Percentiles rank a stretch among this genome's conserved stretches.
Evolutionary conservation across 2,797 vertebrate genomes (phyloP).

Genomic region (Sternarchorhynchus goeldii): DNA sequence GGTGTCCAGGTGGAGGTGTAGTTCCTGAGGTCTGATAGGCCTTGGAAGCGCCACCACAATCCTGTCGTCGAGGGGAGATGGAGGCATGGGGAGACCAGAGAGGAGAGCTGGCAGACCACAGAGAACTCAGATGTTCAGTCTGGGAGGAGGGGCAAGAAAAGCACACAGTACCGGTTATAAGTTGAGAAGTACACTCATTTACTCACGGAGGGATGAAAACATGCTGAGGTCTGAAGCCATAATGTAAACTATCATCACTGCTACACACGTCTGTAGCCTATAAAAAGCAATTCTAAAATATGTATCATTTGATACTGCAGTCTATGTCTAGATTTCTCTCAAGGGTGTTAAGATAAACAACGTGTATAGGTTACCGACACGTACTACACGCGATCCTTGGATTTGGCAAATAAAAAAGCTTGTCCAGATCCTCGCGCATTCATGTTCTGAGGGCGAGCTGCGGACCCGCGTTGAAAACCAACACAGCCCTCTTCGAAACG

Average conservation of each 20-base stretch:
- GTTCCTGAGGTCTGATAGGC: conserved; percentile 98
- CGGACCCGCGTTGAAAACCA: conserved; percentile 35
- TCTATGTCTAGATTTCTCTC: not conserved
- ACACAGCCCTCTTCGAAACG: conserved; percentile 48
- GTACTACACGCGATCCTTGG: not conserved
- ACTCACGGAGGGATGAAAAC: too few species aligned
- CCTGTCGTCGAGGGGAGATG: conserved; percentile 98
- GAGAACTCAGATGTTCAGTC: conserved; percentile 87
- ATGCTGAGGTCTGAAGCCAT: too few species aligned
- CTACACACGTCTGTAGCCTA: not conserved
- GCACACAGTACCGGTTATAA: not conserved
- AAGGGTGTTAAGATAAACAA: too few species aligned
- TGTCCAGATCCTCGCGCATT: not conserved
- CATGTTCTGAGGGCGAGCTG: not conserved
- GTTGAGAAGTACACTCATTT: conserved; percentile 5
- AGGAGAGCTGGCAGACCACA: conserved; percentile 81
- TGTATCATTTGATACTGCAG: conserved; percentile 3
- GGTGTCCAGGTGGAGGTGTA: conserved; percentile 93
- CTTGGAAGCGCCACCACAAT: conserved; percentile 97
- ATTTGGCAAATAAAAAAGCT: not conserved
- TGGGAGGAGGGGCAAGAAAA: conserved; percentile 61
- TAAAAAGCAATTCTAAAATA: not conserved
- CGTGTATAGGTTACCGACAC: not conserved
- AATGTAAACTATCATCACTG: not conserved
- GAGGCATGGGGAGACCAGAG: conserved; percentile 98